Evolutionary conservation across 2,797 vertebrate genomes (phyloP).

Genomic region (Diplodus puntazzo): DNA sequence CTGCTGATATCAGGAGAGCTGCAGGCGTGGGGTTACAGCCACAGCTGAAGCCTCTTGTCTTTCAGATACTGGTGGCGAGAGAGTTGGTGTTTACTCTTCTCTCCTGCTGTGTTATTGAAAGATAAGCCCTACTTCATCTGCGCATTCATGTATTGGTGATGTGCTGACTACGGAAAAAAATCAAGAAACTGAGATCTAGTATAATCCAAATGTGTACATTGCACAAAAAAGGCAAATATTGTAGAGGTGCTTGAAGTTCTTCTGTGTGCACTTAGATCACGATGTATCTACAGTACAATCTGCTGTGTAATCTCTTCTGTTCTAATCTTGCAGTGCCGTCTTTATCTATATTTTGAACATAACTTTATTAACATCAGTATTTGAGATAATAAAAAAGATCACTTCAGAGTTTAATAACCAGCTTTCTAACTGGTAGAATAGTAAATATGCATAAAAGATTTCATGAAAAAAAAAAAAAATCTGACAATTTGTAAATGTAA

Average conservation of each 20-base stretch:
- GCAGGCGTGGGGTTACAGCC: slow-evolving; percentile 51
- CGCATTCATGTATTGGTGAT: slow-evolving; percentile 35
- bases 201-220: not conserved
- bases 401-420: not conserved
- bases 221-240: slow-evolving; percentile 10
- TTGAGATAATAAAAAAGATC: not conserved
- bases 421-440: not conserved
- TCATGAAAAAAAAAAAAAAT: not conserved
- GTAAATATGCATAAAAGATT: not conserved
- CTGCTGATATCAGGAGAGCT: slow-evolving; percentile 68
- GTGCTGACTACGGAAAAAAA: slow-evolving; percentile 36
- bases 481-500: not conserved
- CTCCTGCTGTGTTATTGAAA: slow-evolving; percentile 55
- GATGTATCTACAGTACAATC: not conserved
- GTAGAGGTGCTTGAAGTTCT: not conserved
- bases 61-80: slow-evolving; percentile 48
- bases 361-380: not conserved
- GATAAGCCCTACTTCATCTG: slow-evolving; percentile 58
- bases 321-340: not conserved
- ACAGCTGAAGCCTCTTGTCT: slow-evolving; percentile 60
- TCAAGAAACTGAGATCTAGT: slow-evolving; percentile 16
- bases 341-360: not conserved
- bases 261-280: not conserved
- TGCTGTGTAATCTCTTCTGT: not conserved
- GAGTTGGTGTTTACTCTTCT: slow-evolving; percentile 53